phyloP scores from a whole-genome alignment of 35 echinoderm and acorn worm species.

The Stichopus chloronotus region DNA sequence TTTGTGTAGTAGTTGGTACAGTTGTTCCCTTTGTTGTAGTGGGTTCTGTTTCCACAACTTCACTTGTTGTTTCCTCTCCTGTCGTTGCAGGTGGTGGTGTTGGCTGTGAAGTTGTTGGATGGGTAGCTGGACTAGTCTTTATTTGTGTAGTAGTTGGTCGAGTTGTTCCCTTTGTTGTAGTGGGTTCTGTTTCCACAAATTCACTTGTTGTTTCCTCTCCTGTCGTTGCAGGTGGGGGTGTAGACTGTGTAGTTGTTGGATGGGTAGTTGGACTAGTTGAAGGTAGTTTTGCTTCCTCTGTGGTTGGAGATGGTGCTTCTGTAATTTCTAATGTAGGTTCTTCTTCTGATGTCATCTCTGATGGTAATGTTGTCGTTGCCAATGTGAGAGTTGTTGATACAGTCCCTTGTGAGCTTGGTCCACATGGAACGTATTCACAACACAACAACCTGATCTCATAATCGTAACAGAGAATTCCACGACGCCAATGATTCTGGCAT shows the following conservation, averaged over 20 bases:
- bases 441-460: constrained; percentile 43
- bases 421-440: constrained; percentile 38
- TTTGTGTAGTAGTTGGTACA: no score
- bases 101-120: no score
- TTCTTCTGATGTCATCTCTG: not conserved
- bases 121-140: not conserved
- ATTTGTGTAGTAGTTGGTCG: not conserved
- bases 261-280: not conserved
- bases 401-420: not conserved
- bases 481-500: constrained; percentile 14
- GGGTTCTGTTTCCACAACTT: not conserved
- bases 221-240: constrained; percentile 19
- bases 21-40: not conserved
- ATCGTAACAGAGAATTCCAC: constrained; percentile 24
- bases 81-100: no score
- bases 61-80: not conserved
- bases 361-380: not conserved
- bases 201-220: constrained; percentile 9
- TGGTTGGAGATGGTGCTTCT: not conserved
- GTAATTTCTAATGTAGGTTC: constrained; percentile 34
- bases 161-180: not conserved
- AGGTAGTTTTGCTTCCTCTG: not conserved
- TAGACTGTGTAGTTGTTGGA: constrained; percentile 16
- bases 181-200: not conserved
- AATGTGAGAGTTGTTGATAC: not conserved